These are phyloP conservation scores for Porites lutea DNA, from an alignment of 64 coral and sea anemone genomes.

Conservation along the genomic window DNA sequence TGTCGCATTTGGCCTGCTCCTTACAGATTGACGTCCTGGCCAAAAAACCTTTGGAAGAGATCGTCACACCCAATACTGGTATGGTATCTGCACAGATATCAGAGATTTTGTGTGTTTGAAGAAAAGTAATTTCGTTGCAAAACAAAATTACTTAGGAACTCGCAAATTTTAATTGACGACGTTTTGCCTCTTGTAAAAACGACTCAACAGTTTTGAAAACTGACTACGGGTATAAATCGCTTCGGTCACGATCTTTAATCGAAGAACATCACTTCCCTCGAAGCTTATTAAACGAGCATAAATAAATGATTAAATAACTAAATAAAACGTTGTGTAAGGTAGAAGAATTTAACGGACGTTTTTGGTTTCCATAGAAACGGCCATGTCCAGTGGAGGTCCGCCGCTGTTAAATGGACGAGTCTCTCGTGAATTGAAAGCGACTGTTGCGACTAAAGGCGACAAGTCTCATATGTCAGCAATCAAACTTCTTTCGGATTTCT, in stretches of 20 bases:
- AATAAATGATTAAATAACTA: too few relatives aligned
- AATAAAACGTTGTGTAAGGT: too few relatives aligned
- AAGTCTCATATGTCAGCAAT: conserved; percentile 59
- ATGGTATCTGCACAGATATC: neutral
- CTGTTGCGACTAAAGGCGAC: conserved; percentile 47
- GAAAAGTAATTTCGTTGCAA: too few relatives aligned
- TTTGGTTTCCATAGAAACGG: conserved; percentile 51
- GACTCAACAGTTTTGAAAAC: too few relatives aligned
- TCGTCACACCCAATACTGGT: conserved; percentile 82
- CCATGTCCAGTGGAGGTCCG: conserved; percentile 49
- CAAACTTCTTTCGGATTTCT: conserved; percentile 82
- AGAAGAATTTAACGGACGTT: neutral
- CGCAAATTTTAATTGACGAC: too few relatives aligned
- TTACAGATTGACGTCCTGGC: conserved; percentile 85
- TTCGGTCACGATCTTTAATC: too few relatives aligned
- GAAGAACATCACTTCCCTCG: too few relatives aligned
- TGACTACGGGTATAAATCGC: too few relatives aligned
- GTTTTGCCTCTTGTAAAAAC: too few relatives aligned
- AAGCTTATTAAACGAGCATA: too few relatives aligned
- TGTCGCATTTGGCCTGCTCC: conserved; percentile 66
- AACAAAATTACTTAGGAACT: too few relatives aligned
- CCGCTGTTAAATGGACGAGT: conserved; percentile 74
- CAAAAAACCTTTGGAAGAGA: conserved; percentile 63
- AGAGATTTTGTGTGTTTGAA: neutral
- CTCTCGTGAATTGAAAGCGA: conserved; percentile 79